Base-by-base conservation (phyloP, 2,113 vertebrate genomes). In the Lethenteron camtschaticum region DNA sequence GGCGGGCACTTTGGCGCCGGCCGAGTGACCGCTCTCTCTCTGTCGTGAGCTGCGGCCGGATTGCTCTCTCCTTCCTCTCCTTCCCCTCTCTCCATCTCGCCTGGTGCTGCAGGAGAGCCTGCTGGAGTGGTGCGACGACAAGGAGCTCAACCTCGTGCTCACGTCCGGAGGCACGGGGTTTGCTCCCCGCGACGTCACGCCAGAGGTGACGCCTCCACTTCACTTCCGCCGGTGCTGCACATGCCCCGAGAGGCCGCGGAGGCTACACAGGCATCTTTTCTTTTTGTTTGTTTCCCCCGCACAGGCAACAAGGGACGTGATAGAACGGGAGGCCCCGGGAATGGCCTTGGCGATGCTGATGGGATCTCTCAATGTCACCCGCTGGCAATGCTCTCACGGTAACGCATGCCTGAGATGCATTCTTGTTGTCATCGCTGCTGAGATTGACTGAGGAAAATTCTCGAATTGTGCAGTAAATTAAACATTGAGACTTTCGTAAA, bases 271-370 rank as follows among this genome's bases (percentile, higher is more conserved):
- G 41, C 1, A 41, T 41, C 14, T 68, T 69, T 58, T 9, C 24
- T 69, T 58, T 70, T 16, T 41, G 80, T 80, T 75, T 81, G 81
- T 73, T 85, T 79, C 81, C 74, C 73, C 79, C 63, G n/a, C 78
- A 56, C 80, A 99, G 94, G 92, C 94, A 74, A 99, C 94, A 80
- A 90, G 86, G 80, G 92, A 95, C 82, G 92, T 99, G 81, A 96
- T 99, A 70, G 90, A 96, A 81, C 82, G 94, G 73, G 92, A 99
- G 82, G 90, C 90, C 24, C 92, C 92, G 69, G 92, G 94, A 55
- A 99, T 96, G 92, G 88, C 90, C 73, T 80, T 99, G 75, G 94
- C 94, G 74, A 99, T 99, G 94, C 84, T 99, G 78, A 96, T 99
- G 92, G 94, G 94, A 79, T 96, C 90, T 12, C 87, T 96, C 76